A percentile compares a stretch with the other conserved stretches of the same genome.
Evolutionary conservation across 1,140 invertebrate species (phyloP).

Genomic region (Trinorchestia longiramus): DNA sequence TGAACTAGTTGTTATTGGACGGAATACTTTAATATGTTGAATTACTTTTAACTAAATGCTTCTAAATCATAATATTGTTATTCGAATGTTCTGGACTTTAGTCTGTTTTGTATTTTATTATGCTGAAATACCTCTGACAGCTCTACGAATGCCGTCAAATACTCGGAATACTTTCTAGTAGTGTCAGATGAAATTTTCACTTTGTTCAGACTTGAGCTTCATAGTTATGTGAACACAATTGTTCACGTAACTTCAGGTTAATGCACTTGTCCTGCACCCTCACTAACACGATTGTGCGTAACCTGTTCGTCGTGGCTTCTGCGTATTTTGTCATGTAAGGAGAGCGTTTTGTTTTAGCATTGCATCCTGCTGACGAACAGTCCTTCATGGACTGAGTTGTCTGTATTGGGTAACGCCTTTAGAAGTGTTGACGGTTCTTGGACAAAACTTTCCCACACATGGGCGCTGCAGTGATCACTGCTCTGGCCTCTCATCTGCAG

Average conservation of each 20-base stretch:
- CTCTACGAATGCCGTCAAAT: not conserved
- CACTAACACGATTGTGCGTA: too few species aligned
- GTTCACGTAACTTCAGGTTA: not conserved
- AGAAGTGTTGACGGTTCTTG: not conserved
- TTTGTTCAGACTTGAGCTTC: not conserved
- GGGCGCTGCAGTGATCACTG: not conserved
- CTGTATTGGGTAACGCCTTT: not conserved
- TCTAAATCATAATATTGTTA: not conserved
- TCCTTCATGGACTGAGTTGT: too few species aligned
- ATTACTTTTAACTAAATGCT: not conserved
- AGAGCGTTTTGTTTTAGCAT: too few species aligned
- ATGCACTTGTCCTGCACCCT: too few species aligned
- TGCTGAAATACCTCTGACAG: not conserved
- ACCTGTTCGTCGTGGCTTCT: not conserved
- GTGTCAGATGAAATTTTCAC: not conserved
- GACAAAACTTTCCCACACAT: not conserved
- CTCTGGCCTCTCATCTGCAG: not conserved
- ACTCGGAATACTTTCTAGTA: not conserved
- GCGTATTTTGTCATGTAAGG: too few species aligned
- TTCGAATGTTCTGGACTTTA: not conserved
- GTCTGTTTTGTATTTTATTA: not conserved
- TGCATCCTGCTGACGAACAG: too few species aligned
- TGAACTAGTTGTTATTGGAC: not conserved
- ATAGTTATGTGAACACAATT: not conserved
- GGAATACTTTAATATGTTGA: not conserved